A percentile compares a stretch with the other conserved stretches of the same genome.
Evolutionary conservation across 2,888 invertebrate genomes (phyloP).

Genomic region (Campopleginae sp.): DNA sequence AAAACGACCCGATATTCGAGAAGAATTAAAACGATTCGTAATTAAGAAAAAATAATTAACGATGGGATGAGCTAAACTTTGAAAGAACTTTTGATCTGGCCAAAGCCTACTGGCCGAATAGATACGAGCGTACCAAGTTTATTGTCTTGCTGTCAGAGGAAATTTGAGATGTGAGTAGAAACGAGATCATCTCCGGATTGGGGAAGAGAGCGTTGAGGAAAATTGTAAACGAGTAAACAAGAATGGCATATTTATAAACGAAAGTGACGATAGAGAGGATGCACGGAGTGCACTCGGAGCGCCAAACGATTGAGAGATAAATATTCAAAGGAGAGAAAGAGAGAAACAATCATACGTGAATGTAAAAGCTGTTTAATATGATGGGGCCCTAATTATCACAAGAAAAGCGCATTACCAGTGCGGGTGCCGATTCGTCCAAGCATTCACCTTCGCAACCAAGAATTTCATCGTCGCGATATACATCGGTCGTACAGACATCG

Average conservation of each 20-base stretch:
- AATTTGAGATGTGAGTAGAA: conserved; percentile 31
- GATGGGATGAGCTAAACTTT: neutral
- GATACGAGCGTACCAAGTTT: neutral
- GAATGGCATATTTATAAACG: conserved; percentile 36
- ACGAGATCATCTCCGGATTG: conserved; percentile 32
- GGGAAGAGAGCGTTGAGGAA: neutral
- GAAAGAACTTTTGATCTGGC: neutral
- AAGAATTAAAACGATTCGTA: too few relatives aligned
- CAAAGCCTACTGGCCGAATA: neutral
- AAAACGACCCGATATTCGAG: neutral
- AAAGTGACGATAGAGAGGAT: conserved; percentile 22
- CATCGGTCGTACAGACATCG: conserved; percentile 21
- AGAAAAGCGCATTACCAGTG: conserved; percentile 20
- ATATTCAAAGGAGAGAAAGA: neutral
- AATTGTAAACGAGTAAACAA: conserved; percentile 40
- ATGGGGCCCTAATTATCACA: conserved; percentile 32
- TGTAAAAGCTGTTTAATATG: conserved; percentile 17
- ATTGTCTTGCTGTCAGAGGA: conserved; percentile 20
- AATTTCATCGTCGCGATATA: conserved; percentile 9
- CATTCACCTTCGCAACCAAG: neutral
- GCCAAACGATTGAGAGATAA: conserved; percentile 1
- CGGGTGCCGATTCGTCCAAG: neutral
- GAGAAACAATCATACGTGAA: conserved; percentile 5
- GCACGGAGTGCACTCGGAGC: neutral
- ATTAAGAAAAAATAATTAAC: too few relatives aligned